phyloP scores from a whole-genome alignment of 2,888 invertebrate genomes.

The Tineola bisselliella region DNA sequence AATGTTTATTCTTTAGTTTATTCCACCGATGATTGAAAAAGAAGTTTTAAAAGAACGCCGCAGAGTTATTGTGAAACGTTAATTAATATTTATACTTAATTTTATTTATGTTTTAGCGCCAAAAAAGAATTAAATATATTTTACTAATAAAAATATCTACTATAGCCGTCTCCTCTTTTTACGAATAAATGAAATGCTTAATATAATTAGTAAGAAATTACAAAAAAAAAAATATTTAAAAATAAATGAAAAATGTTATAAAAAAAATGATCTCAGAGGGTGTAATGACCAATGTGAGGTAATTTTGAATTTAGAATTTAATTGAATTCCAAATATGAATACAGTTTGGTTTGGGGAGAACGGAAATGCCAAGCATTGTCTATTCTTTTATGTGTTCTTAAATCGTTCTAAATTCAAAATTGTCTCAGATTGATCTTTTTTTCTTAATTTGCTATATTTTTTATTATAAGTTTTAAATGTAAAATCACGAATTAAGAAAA shows the following conservation, averaged over 20 bases:
- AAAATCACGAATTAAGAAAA: background rate
- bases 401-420: too few relatives aligned
- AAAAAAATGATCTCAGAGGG: constrained; percentile 51
- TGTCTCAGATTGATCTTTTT: background rate
- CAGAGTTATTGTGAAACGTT: too few relatives aligned
- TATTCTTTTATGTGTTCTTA: too few relatives aligned
- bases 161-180: background rate
- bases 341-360: too few relatives aligned
- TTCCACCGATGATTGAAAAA: too few relatives aligned
- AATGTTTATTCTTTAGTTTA: too few relatives aligned
- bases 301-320: too few relatives aligned
- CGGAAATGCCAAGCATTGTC: too few relatives aligned
- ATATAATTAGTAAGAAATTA: constrained; percentile 14
- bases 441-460: background rate
- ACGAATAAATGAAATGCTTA: background rate
- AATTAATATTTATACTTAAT: too few relatives aligned
- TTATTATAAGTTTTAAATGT: background rate
- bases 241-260: constrained; percentile 35
- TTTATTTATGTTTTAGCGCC: background rate
- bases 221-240: constrained; percentile 43
- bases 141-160: background rate
- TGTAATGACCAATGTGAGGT: too few relatives aligned
- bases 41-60: too few relatives aligned
- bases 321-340: too few relatives aligned
- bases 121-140: background rate